Evolutionary conservation across 2,113 vertebrate species (phyloP), one percentile per base, ranked within the genome.

Genomic region (Conger conger): DNA sequence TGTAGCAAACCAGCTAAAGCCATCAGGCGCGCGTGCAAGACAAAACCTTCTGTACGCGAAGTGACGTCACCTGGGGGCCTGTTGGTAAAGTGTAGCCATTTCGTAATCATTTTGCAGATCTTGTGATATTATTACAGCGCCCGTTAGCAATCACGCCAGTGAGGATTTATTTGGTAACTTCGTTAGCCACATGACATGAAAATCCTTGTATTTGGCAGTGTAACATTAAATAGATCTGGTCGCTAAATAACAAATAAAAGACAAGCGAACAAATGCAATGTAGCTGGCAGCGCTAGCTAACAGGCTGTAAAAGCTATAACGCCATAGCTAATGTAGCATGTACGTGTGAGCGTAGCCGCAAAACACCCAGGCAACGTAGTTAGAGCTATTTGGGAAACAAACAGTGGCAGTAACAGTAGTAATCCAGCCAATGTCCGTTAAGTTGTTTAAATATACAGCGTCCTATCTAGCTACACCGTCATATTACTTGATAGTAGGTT

Each of bases 71-170:
- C 30, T 23, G 40, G 18, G 11, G 40, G n/a, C 63, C 63, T 73
- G 63, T 73, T 37, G 36, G 11, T 77, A 77, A 16, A 11, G 76
- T 37, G 35, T 78, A 78, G 33, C 11, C 50, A 60, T 82, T 82
- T 82, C 80, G 50, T 36, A 60, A 57, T 60, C 53, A 36, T 60
- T 35, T 36, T 20, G 53, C 40, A 82, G 79, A 42, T 50, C 79
- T 45, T 80, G 50, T 82, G 45, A 57, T 81, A 53, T 81, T 81
- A 53, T 54, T 81, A 81, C n/a, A 35, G 36, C 17, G 36, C 36
- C 17, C 30, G 80, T 54, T 60, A 36, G 53, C 15, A 30, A 37
- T 57, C 50, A 82, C 80, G 16, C 36, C 53, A 37, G 11, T 42
- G 27, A 11, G n/a, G 3, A 5, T 73, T 60, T 60, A 20, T 60